These are phyloP conservation scores for Liopterus haemorrhoidalis DNA, from an alignment of 2,888 invertebrate genomes.

Conservation along the genomic window DNA sequence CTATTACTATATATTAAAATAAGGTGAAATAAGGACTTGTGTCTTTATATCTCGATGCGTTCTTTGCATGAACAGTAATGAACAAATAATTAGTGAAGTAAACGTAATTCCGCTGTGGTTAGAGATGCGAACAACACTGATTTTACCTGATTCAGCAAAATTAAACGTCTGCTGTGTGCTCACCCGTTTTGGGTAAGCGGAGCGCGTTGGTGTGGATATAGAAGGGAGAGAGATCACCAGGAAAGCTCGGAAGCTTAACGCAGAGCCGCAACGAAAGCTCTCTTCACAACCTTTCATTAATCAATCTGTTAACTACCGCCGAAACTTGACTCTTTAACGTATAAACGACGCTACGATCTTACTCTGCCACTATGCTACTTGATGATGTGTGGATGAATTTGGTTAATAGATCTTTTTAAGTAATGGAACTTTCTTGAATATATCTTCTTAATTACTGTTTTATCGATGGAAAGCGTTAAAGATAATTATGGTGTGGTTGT, in stretches of 20 bases:
- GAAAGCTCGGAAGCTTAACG: slow-evolving; percentile 27
- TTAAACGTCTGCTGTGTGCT: slow-evolving; percentile 36
- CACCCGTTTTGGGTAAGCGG: slow-evolving; percentile 13
- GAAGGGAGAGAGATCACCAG: slow-evolving; percentile 11
- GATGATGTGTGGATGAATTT: slow-evolving; percentile 18
- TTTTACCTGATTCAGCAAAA: slow-evolving; percentile 41
- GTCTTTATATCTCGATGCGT: no score
- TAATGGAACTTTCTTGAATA: no score
- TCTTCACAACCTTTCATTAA: no score
- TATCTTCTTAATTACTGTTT: no score
- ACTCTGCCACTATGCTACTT: slow-evolving; percentile 16
- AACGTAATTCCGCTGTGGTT: slow-evolving; percentile 34
- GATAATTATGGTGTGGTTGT: no score
- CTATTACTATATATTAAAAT: no score
- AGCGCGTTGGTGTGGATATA: slow-evolving; percentile 15
- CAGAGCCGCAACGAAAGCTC: no score
- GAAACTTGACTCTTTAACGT: slow-evolving; percentile 20
- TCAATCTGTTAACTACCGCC: slow-evolving; percentile 34
- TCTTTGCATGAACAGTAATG: slow-evolving; percentile 33
- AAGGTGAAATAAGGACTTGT: no score
- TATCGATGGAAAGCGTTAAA: no score
- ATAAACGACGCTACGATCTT: no score
- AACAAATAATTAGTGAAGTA: slow-evolving; percentile 37
- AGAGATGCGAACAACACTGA: slow-evolving; percentile 36
- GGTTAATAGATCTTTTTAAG: no score